Base-by-base conservation (phyloP, 1,140 invertebrate genomes). In the Anastatus disparis region DNA sequence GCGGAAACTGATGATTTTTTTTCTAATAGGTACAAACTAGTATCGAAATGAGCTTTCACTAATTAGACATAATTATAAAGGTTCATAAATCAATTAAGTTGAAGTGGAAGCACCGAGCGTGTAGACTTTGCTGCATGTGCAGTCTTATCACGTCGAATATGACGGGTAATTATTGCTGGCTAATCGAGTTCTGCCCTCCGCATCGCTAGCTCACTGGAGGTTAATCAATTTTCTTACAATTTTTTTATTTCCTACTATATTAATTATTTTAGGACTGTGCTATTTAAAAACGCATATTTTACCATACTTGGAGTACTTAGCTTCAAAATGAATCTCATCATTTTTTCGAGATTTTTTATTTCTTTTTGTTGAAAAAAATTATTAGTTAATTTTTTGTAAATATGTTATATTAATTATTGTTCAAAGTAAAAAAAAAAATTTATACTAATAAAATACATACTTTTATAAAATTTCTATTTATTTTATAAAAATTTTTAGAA, bases 141-240 rank as follows among this genome's bases (percentile, higher is more conserved):
- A 63, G n/a, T n/a, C 67, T 70, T 55, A 62, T 70, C 58, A 70
- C 58, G 58, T 62, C 48, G 48, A 62, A 70, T 63, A 59, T 59
- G 67, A 62, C 67, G 58, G 38, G 50, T 55, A 70, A 70, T 69
- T 61, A 70, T 70, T 44, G 42, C n/a, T n/a, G n/a, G n/a, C n/a
- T 62, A 70, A 70, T 70, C 31, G 58, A 55, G 31, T 0, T 24
- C 24, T 17, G 42, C 27, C n/a, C n/a, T n/a, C n/a, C n/a, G n/a
- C n/a, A n/a, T n/a, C 15, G 2, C 22, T 10, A 46, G 64, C 50
- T 48, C 13, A 20, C 2, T 17, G n/a, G 0, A 3, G 26, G 2
- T 42, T 29, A 42, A 70, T 70, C 38, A 70, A 62, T 55, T 70
- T 40, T 26, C 12, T 52, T 62, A n/a, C 15, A 2, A 1, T 38